phyloP scores from a whole-genome alignment of 1,140 invertebrate species.

The Panagrolaimus sp. region DNA sequence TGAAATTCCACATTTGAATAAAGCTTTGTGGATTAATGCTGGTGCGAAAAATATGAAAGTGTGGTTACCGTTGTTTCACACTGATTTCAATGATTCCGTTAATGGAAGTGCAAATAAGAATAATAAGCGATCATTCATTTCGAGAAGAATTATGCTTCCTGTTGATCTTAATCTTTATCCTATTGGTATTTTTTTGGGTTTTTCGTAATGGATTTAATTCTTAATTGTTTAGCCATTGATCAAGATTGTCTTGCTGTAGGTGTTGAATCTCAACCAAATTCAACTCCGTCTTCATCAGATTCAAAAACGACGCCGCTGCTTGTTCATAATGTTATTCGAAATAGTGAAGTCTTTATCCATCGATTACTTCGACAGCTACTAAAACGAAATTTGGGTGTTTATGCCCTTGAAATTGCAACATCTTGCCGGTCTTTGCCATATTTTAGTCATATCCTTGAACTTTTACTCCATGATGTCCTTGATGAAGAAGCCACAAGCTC shows the following conservation, averaged over 20 bases:
- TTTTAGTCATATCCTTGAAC: constrained; percentile 94
- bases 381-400: constrained; percentile 87
- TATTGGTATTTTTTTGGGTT: constrained; percentile 67
- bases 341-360: constrained; percentile 70
- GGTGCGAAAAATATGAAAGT: constrained; percentile 88
- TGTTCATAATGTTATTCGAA: constrained; percentile 49
- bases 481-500: constrained; percentile 99
- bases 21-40: constrained; percentile 93
- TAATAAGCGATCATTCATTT: constrained; percentile 68
- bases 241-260: constrained; percentile 55
- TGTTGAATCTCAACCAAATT: constrained; percentile 38
- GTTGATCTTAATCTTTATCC: constrained; percentile 93
- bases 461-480: constrained; percentile 83
- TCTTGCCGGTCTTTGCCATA: constrained; percentile 88
- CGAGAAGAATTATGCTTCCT: constrained; percentile 90
- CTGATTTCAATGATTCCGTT: constrained; percentile 60
- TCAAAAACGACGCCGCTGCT: constrained; percentile 15
- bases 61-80: constrained; percentile 86
- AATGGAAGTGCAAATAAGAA: constrained; percentile 66
- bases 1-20: constrained; percentile 80
- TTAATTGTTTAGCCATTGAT: constrained; percentile 46
- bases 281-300: constrained; percentile 21
- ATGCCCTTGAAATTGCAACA: constrained; percentile 94
- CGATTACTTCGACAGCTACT: constrained; percentile 90
- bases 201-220: neutral